These are phyloP conservation scores for Drosophila erecta DNA, from an alignment of 1,140 invertebrate genomes.

Conservation along the genomic window DNA sequence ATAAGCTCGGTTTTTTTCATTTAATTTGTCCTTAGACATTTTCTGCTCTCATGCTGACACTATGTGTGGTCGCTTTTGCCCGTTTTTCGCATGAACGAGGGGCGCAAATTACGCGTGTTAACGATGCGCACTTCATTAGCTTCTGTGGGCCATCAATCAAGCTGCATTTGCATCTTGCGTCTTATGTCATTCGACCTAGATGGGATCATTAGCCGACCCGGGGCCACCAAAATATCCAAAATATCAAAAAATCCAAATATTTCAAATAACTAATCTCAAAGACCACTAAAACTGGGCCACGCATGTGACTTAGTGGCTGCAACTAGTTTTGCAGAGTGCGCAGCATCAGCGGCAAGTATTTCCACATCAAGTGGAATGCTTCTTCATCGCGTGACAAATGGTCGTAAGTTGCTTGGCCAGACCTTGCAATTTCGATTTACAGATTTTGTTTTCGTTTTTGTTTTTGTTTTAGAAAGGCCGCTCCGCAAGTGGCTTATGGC, in stretches of 20 bases:
- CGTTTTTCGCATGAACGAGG: slow-evolving; percentile 5
- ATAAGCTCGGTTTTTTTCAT: slow-evolving; percentile 9
- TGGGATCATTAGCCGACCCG: slow-evolving; percentile 56
- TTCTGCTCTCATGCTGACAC: slow-evolving; percentile 5
- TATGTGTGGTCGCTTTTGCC: slow-evolving; percentile 20
- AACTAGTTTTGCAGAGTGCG: slow-evolving; percentile 58
- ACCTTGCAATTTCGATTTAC: slow-evolving; percentile 1
- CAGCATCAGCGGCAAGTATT: slow-evolving; percentile 28
- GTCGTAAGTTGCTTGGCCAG: slow-evolving; percentile 51
- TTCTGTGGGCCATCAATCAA: slow-evolving; percentile 58
- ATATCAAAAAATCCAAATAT: too few species aligned
- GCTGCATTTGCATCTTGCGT: slow-evolving; percentile 62
- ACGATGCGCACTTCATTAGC: slow-evolving; percentile 61
- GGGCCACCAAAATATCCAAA: slow-evolving; percentile 21
- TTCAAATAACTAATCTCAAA: slow-evolving; percentile 31
- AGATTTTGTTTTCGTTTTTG: slow-evolving; percentile 27
- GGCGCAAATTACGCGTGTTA: slow-evolving; percentile 61
- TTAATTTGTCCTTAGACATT: too few species aligned
- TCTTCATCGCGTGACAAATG: slow-evolving; percentile 69
- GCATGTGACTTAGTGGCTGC: slow-evolving; percentile 34
- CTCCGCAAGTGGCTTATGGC: slow-evolving; percentile 35
- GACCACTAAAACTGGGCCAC: slow-evolving; percentile 54
- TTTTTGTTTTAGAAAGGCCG: slow-evolving; percentile 64
- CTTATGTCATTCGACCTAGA: slow-evolving; percentile 52
- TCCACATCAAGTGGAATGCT: slow-evolving; percentile 32